Conservation (phyloP, 2,888 invertebrate species). For the Thereva unica region DNA sequence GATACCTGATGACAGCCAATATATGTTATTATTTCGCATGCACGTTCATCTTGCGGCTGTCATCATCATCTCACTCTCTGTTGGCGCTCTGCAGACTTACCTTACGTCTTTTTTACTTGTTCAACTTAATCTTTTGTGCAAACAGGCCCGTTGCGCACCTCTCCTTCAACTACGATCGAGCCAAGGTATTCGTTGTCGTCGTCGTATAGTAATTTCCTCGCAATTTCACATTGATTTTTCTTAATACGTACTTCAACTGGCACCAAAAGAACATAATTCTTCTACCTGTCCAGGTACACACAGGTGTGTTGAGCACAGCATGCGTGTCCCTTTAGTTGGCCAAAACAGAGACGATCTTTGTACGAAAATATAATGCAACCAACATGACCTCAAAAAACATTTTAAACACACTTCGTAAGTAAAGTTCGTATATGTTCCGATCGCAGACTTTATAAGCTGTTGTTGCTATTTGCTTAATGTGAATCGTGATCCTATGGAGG, state of each 20-base stretch:
- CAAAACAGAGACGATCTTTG: too few relatives aligned
- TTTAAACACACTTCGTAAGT: conserved; percentile 5
- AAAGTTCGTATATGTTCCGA: conserved; percentile 6
- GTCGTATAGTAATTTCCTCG: conserved; percentile 24
- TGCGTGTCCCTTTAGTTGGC: too few relatives aligned
- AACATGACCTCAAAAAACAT: neutral
- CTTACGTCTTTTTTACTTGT: conserved; percentile 2
- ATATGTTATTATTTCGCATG: conserved; percentile 36
- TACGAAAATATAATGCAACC: neutral
- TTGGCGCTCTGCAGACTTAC: neutral
- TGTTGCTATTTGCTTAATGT: conserved; percentile 19
- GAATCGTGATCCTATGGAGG: conserved; percentile 20
- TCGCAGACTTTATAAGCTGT: conserved; percentile 6
- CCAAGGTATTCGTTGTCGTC: neutral
- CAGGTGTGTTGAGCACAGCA: neutral
- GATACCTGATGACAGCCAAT: conserved; percentile 37
- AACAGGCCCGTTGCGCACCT: conserved; percentile 17
- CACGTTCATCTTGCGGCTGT: conserved; percentile 29
- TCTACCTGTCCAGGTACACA: neutral
- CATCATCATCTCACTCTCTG: conserved; percentile 31
- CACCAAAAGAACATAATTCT: conserved; percentile 13
- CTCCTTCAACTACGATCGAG: conserved; percentile 1
- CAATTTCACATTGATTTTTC: conserved; percentile 29
- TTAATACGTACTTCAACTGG: conserved; percentile 21
- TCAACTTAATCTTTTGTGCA: conserved; percentile 20